Evolutionary conservation across 2,797 vertebrate genomes (phyloP).

Genomic region (Yasuhikotakia modesta): DNA sequence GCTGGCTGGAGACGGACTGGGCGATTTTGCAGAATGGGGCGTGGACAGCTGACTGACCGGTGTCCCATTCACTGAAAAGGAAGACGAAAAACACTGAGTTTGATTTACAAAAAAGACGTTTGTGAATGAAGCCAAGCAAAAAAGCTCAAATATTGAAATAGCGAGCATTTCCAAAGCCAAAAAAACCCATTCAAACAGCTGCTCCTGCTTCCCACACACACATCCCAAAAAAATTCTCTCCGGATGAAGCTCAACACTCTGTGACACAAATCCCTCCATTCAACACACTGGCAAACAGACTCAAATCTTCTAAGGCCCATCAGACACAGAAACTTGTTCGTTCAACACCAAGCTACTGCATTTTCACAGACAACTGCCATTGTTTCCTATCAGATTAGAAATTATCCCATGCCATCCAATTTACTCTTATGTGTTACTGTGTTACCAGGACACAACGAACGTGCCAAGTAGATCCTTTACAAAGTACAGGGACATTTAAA

Average conservation of each 20-base stretch:
- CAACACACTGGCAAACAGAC: constrained; percentile 21
- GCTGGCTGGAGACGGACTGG: constrained; percentile 91
- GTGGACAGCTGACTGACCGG: constrained; percentile 95
- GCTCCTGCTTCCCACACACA: constrained; percentile 40
- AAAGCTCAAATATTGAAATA: constrained; percentile 15
- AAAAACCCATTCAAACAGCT: too few species aligned
- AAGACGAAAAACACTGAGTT: constrained; percentile 44
- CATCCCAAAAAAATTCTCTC: constrained; percentile 40
- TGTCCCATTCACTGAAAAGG: constrained; percentile 88
- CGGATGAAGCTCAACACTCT: constrained; percentile 22
- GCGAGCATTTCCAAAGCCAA: constrained; percentile 19
- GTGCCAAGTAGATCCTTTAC: not conserved
- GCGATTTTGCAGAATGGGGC: constrained; percentile 91
- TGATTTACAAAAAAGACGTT: not conserved
- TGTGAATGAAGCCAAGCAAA: constrained; percentile 38
- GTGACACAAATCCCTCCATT: constrained; percentile 38
- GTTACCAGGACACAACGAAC: constrained; percentile 2
- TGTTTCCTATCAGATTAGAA: constrained; percentile 13
- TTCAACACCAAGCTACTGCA: constrained; percentile 7
- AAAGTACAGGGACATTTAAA: not conserved
- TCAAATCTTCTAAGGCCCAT: constrained; percentile 24
- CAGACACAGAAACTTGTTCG: too few species aligned
- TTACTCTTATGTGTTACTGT: constrained; percentile 1
- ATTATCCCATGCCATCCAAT: not conserved
- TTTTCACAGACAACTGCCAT: constrained; percentile 11